Percentiles rank a stretch among this genome's conserved stretches.
Evolutionary conservation across 2,113 vertebrate species (phyloP).

Genomic region (Leucoraja erinaceus): DNA sequence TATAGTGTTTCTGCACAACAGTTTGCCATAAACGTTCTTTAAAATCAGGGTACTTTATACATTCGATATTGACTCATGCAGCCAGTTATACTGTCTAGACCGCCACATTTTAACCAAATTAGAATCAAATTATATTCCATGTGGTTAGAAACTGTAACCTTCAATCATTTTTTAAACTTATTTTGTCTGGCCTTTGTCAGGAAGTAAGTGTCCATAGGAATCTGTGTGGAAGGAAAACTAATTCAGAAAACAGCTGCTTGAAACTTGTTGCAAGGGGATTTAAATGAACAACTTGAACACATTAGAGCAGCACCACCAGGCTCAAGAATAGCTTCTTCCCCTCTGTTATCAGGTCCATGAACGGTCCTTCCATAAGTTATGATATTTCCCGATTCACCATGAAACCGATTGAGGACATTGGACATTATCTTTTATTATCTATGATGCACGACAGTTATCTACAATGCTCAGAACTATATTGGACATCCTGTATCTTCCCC

Average conservation of each 20-base stretch:
- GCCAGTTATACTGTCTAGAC: not conserved
- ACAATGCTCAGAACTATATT: too few species aligned
- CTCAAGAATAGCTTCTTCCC: too few species aligned
- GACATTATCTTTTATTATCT: too few species aligned
- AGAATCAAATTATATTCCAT: conserved; percentile 24
- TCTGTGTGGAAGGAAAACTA: not conserved
- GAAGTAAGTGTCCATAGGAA: not conserved
- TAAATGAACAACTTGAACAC: not conserved
- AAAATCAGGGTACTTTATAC: not conserved
- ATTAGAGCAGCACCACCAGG: not conserved
- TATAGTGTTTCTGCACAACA: not conserved
- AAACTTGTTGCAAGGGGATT: not conserved
- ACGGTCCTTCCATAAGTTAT: too few species aligned
- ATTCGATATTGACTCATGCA: not conserved
- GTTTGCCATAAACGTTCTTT: not conserved
- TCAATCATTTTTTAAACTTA: conserved; percentile 11
- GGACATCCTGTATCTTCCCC: too few species aligned
- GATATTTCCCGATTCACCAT: too few species aligned
- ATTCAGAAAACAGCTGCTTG: not conserved
- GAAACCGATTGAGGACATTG: too few species aligned
- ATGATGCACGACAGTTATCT: too few species aligned
- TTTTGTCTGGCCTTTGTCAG: not conserved
- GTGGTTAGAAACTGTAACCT: not conserved
- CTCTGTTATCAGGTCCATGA: too few species aligned
- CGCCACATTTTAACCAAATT: not conserved